phyloP scores from a whole-genome alignment of 2,113 vertebrate genomes.

The Barbus barbus region DNA sequence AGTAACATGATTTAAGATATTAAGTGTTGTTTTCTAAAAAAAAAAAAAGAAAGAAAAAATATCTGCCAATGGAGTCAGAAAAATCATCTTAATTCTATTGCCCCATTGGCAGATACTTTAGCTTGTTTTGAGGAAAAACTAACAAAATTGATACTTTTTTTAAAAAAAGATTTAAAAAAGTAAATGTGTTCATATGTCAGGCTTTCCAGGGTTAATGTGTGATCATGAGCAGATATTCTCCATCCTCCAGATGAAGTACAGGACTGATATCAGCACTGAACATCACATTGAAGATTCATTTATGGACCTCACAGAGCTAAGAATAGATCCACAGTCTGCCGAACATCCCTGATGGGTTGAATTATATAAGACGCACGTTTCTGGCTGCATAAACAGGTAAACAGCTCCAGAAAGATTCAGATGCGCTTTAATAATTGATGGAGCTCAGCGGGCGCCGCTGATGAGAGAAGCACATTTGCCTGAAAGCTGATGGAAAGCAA shows the following conservation, averaged over 20 bases:
- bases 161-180: too few relatives aligned
- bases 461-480: constrained; percentile 64
- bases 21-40: too few relatives aligned
- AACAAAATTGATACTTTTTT: too few relatives aligned
- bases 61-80: too few relatives aligned
- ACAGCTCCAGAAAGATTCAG: constrained; percentile 50
- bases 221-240: not conserved
- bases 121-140: too few relatives aligned
- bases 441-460: constrained; percentile 68
- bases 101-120: too few relatives aligned
- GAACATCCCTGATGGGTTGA: not conserved
- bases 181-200: too few relatives aligned
- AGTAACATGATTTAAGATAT: too few relatives aligned
- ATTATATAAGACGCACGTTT: constrained; percentile 25
- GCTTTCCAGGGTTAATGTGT: too few relatives aligned
- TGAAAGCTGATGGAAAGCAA: constrained; percentile 31
- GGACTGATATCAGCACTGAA: not conserved
- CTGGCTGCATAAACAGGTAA: constrained; percentile 34
- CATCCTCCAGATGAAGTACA: not conserved
- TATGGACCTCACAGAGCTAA: not conserved
- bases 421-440: constrained; percentile 71
- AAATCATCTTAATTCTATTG: too few relatives aligned
- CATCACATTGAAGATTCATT: not conserved
- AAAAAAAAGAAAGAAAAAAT: too few relatives aligned
- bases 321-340: not conserved